These are phyloP conservation scores for Halictus rubicundus DNA, from an alignment of 1,140 invertebrate genomes.

Conservation along the genomic window DNA sequence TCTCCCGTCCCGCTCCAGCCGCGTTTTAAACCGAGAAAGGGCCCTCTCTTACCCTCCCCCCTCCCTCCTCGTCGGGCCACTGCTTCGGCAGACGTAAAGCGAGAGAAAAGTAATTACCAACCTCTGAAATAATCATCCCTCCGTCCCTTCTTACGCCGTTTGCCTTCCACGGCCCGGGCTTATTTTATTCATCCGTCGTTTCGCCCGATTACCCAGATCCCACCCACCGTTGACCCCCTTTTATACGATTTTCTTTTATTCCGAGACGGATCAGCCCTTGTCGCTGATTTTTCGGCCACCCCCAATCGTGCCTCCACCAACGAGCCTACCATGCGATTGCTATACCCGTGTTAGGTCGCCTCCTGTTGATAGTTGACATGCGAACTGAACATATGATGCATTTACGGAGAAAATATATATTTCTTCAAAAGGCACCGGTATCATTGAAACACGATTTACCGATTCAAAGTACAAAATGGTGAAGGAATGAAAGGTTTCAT, in stretches of 20 bases:
- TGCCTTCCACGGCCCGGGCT: not conserved
- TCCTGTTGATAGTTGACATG: too few relatives aligned
- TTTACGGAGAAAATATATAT: too few relatives aligned
- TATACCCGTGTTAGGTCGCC: too few relatives aligned
- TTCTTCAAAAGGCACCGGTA: too few relatives aligned
- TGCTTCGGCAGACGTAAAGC: conserved; percentile 53
- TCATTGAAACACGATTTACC: too few relatives aligned
- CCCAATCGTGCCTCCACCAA: too few relatives aligned
- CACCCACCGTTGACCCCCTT: not conserved
- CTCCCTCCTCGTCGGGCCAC: not conserved
- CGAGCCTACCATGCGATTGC: too few relatives aligned
- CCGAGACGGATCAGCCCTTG: not conserved
- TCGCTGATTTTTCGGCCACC: not conserved
- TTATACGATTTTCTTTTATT: not conserved
- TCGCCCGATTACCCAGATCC: not conserved
- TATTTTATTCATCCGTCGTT: conserved; percentile 27
- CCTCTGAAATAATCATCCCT: conserved; percentile 68
- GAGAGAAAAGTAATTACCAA: conserved; percentile 69
- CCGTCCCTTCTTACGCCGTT: not conserved
- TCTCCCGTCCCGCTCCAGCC: not conserved
- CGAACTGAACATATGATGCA: too few relatives aligned
- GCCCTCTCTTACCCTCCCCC: conserved; percentile 29
- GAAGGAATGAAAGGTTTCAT: too few relatives aligned
- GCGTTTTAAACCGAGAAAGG: conserved; percentile 36
- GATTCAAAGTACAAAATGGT: too few relatives aligned